Percentiles rank a stretch among this genome's conserved stretches.
phyloP scores from a whole-genome alignment of 2,113 vertebrate species.

The Hyperopisus bebe region DNA sequence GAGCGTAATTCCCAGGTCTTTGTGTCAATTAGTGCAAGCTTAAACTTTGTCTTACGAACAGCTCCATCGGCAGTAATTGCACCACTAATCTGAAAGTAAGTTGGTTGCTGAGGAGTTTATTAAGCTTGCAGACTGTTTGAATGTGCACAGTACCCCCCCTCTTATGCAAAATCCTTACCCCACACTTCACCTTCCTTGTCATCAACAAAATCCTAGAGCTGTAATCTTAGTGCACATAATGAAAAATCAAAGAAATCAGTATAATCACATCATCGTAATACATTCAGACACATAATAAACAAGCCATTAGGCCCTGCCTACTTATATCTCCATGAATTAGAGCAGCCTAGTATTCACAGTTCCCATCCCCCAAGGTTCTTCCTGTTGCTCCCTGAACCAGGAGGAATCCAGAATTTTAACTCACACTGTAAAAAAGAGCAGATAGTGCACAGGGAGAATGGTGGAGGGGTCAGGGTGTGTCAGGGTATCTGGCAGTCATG shows the following conservation, averaged over 20 bases:
- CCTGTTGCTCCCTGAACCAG: background rate
- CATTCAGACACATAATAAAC: background rate
- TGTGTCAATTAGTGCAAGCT: background rate
- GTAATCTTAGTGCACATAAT: background rate
- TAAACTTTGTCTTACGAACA: background rate
- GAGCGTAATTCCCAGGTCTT: background rate
- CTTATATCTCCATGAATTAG: conserved; percentile 22
- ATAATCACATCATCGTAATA: background rate
- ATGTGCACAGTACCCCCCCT: background rate
- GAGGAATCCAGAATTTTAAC: background rate
- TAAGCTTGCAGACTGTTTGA: background rate
- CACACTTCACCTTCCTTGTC: background rate
- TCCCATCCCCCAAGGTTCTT: background rate
- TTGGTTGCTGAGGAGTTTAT: background rate
- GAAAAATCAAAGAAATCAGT: background rate
- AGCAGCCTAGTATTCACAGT: conserved; percentile 30
- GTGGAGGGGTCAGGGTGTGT: conserved; percentile 25
- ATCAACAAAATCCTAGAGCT: background rate
- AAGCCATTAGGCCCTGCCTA: background rate
- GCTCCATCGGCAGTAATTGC: background rate
- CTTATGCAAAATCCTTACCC: background rate
- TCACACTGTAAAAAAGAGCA: conserved; percentile 20
- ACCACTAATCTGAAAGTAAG: background rate
- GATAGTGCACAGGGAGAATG: conserved; percentile 14
- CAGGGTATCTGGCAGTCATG: conserved; percentile 7